Evolutionary conservation across 2,888 invertebrate genomes (phyloP).

Genomic region (Tetheella fluctuosa): DNA sequence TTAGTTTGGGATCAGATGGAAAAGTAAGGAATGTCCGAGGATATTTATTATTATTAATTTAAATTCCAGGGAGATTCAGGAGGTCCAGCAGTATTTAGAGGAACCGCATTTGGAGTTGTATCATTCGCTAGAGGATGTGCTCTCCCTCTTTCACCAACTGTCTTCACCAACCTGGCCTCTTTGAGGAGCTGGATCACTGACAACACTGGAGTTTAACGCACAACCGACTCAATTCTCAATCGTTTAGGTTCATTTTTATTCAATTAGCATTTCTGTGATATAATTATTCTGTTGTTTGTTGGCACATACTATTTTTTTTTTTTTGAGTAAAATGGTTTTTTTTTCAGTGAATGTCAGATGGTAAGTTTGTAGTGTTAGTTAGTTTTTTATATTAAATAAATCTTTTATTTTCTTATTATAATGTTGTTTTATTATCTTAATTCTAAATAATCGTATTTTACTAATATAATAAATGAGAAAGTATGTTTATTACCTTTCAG

Average conservation of each 20-base stretch:
- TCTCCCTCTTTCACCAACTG: constrained; percentile 76
- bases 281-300: constrained; percentile 28
- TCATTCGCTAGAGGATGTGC: constrained; percentile 80
- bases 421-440: background rate
- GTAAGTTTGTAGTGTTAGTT: constrained; percentile 7
- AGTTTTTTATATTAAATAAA: constrained; percentile 5
- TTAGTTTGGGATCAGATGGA: too few relatives aligned
- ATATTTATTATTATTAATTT: too few relatives aligned
- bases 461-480: too few relatives aligned
- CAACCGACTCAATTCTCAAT: constrained; percentile 21
- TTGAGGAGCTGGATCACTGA: constrained; percentile 73
- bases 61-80: constrained; percentile 76
- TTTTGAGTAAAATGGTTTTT: constrained; percentile 21
- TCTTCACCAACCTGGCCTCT: constrained; percentile 74
- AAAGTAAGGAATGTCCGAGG: too few relatives aligned
- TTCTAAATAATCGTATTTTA: too few relatives aligned
- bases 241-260: constrained; percentile 21
- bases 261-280: constrained; percentile 50
- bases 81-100: constrained; percentile 77
- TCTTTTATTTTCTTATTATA: background rate
- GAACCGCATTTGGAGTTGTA: constrained; percentile 74
- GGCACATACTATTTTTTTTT: constrained; percentile 24
- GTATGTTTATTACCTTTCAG: too few relatives aligned
- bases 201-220: constrained; percentile 67
- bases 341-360: background rate